Evolutionary conservation across 1,140 invertebrate genomes (phyloP).

Genomic region (Microplitis mediator): DNA sequence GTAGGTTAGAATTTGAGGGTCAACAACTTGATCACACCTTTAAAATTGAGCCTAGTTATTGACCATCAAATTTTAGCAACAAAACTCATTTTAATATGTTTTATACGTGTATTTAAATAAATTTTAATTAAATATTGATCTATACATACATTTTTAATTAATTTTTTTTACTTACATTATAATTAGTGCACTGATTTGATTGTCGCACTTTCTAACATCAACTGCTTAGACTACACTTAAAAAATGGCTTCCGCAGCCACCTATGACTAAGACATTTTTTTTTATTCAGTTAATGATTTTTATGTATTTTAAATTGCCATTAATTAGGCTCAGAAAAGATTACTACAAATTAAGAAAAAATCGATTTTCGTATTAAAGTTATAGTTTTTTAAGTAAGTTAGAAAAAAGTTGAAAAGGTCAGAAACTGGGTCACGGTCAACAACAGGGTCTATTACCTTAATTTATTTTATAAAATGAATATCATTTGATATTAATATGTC

Average conservation of each 20-base stretch:
- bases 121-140: background rate
- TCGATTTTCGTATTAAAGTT: background rate
- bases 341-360: background rate
- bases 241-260: too few relatives aligned
- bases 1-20: background rate
- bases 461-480: too few relatives aligned
- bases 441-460: background rate
- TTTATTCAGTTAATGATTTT: background rate
- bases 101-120: background rate
- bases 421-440: background rate
- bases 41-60: constrained; percentile 3
- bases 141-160: background rate
- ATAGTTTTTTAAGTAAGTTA: background rate
- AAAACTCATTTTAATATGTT: background rate
- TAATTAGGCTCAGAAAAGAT: background rate
- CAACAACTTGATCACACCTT: background rate
- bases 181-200: background rate
- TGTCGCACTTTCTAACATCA: background rate
- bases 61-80: background rate
- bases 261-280: background rate
- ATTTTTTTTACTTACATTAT: background rate
- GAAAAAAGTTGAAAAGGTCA: background rate
- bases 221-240: background rate
- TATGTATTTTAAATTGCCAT: background rate
- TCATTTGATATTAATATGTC: too few relatives aligned